Conservation (phyloP, 2,797 vertebrate species). For the Argyrosomus regius region DNA sequence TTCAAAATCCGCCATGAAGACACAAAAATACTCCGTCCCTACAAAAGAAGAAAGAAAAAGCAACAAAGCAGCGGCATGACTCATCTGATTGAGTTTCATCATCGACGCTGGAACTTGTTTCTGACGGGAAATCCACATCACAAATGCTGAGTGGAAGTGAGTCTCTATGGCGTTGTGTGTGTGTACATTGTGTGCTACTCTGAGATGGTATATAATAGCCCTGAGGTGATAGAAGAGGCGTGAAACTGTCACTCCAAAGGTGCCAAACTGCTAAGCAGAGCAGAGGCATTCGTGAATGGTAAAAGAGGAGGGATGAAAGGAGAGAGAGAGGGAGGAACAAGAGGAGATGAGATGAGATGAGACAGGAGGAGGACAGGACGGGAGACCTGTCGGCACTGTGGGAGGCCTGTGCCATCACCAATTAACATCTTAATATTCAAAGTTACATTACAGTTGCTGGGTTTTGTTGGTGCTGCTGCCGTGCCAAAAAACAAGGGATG, state of each 20-base stretch:
- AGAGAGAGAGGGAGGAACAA: conserved; percentile 16
- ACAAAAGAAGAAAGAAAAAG: conserved; percentile 12
- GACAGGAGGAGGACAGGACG: conserved; percentile 39
- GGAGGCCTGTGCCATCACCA: conserved; percentile 42
- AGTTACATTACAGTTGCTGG: conserved; percentile 13
- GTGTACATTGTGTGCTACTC: conserved; percentile 22
- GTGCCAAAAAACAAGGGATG: background rate
- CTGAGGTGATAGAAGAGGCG: conserved; percentile 49
- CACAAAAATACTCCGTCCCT: conserved; percentile 10
- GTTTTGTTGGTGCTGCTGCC: conserved; percentile 3
- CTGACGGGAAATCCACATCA: conserved; percentile 45
- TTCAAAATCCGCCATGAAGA: conserved; percentile 18
- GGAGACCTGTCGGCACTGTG: conserved; percentile 43
- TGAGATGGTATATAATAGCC: conserved; percentile 50
- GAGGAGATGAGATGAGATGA: conserved; percentile 37
- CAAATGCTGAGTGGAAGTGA: conserved; percentile 27
- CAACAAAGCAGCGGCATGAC: conserved; percentile 22
- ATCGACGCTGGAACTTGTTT: conserved; percentile 24
- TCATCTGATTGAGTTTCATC: conserved; percentile 36
- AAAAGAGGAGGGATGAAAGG: conserved; percentile 11
- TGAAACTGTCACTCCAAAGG: conserved; percentile 62
- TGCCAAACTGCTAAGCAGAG: conserved; percentile 67
- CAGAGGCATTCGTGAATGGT: conserved; percentile 29
- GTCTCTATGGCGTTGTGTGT: conserved; percentile 18
- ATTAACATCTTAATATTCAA: conserved; percentile 60